Base-by-base conservation (phyloP, 1,140 invertebrate species). In the Musca vetustissima region DNA sequence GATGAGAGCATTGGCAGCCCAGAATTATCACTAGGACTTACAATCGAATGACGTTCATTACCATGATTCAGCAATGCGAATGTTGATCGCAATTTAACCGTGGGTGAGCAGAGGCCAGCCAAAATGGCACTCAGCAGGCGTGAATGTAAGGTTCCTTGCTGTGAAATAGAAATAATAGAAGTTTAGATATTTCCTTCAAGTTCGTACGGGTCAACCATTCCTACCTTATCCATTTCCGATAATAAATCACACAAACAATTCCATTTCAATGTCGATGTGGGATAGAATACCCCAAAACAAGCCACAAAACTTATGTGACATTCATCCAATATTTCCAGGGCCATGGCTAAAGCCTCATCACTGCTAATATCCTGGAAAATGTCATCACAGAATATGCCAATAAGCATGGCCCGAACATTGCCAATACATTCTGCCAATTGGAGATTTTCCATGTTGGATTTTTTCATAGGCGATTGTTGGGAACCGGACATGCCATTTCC, bases 201-300 rank as follows among this genome's bases (percentile, higher is more conserved):
- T 22, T 17, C n/a, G n/a, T n/a, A 6, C 9, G 19, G 0, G 21
- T 70, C 76, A n/a, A n/a, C n/a, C n/a, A n/a, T n/a, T n/a, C 83
- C 83, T 86, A 93, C 91, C 83, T 91, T 91, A 73, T 93, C 89
- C 70, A 93, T 91, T 75, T 92, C 87, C 49, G 87, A 87, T 19
- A 98, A 84, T 15, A 97, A 82, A 77, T 96, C 92, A 83, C 95
- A 97, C 0, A 98, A 82, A 76, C 92, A 93, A 68, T 91, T 90
- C 96, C 96, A 98, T 80, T 98, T 98, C 19, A 98, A 85, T 68
- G 89, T 91, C 0, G 93, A 92, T 1, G 95, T 98, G 0, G 97
- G 96, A 84, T 97, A 98, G 84, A 98, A 98, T 0, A 94, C 94
- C 83, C 98, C 94, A 77, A 96, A 98, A 82, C 96, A 97, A 3